Conservation (phyloP, 2,113 vertebrate genomes). For the Azemiops feae region DNA sequence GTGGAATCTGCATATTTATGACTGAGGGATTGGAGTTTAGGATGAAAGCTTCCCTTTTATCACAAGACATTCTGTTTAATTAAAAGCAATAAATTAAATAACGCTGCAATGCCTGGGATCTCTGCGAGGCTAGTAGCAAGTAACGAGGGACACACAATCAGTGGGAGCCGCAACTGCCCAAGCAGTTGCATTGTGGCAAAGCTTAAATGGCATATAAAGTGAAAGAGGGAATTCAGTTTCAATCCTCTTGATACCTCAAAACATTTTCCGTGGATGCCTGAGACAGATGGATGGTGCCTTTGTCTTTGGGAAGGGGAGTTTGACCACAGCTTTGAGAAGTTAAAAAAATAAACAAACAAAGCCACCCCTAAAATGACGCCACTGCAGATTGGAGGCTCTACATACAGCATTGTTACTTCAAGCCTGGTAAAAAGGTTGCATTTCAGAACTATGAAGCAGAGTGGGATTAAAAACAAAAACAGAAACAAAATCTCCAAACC, state of each 20-base stretch:
- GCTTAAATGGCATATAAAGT: constrained; percentile 15
- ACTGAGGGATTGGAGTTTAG: constrained; percentile 19
- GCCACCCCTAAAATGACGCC: not conserved
- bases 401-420: constrained; percentile 39
- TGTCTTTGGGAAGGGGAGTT: not conserved
- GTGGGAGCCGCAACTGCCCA: constrained; percentile 24
- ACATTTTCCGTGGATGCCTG: constrained; percentile 37
- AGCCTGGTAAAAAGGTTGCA: constrained; percentile 20
- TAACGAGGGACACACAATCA: constrained; percentile 18
- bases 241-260: constrained; percentile 45
- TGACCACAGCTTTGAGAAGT: constrained; percentile 33
- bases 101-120: constrained; percentile 19
- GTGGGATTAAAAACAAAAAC: constrained; percentile 9
- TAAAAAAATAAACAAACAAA: constrained; percentile 42
- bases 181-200: not conserved
- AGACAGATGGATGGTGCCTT: constrained; percentile 58
- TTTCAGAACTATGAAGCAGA: constrained; percentile 25
- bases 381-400: not conserved
- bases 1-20: constrained; percentile 16
- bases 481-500: not conserved
- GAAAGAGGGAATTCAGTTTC: constrained; percentile 54
- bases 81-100: constrained; percentile 30
- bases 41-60: constrained; percentile 25
- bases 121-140: constrained; percentile 21
- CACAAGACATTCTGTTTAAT: not conserved